Base-by-base conservation (phyloP, 2,797 vertebrate genomes). In the Nyctalus aviator region DNA sequence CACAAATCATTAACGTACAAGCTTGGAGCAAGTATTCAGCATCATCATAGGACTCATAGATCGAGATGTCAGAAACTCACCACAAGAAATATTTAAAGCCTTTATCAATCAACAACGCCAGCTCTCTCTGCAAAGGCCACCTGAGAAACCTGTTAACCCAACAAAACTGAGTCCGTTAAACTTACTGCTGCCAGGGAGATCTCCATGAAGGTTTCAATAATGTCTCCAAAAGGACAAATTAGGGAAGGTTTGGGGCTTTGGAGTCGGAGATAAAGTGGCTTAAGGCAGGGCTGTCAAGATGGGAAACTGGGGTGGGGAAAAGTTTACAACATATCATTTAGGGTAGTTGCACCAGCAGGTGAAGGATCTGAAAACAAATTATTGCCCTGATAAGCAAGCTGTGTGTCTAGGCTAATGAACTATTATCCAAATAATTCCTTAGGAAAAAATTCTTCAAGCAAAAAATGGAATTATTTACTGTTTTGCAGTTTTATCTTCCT, bases 21-120 rank as follows among this genome's bases (percentile, higher is more conserved):
- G 5, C 13, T 77, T 77, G 8, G 12, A 93, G 41, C 2, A 91
- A 57, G 5, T 71, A 76, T 84, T 87, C 8, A 71, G 62, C 15
- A 85, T 75, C 17, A 35, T 84, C 48, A 44, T 37, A 69, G 50
- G 4, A 83, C 11, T 55, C 8, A 59, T 9, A 84, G 8, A 12
- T 41, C 0, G 23, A 46, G 32, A 46, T 72, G 68, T 53, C 32
- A 94, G 83, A 75, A 82, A 12, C 25, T 77, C 13, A 27, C n/a
- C 9, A n/a, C 50, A 23, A 68, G 21, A 21, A 35, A 77, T 75
- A 94, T 76, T 79, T 37, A 55, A 95, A 71, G 11, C 4, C 12
- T 83, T 95, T 93, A 35, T 76, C 35, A 86, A 53, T 71, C 69
- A 93, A 68, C 7, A 95, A 6, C 46, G 20, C 41, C 64, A 75